These are phyloP conservation scores for Paralichthys olivaceus DNA, from an alignment of 2,113 vertebrate species.

Conservation along the genomic window DNA sequence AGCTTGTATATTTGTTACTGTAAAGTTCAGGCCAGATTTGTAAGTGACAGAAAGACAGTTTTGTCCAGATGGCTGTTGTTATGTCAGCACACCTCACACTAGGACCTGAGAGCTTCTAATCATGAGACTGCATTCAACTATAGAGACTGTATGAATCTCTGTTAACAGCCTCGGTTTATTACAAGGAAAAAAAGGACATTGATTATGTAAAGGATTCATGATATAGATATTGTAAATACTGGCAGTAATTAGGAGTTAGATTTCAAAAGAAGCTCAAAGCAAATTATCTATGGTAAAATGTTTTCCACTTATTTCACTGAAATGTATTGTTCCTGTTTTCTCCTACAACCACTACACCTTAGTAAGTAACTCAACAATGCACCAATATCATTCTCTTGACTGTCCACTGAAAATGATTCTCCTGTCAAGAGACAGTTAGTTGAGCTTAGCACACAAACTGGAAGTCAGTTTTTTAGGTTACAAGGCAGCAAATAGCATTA, in stretches of 20 bases:
- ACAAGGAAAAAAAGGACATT: background rate
- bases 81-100: slow-evolving; percentile 50
- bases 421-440: background rate
- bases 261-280: too few relatives aligned
- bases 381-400: background rate
- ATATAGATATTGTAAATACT: too few relatives aligned
- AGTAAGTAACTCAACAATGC: background rate
- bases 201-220: too few relatives aligned
- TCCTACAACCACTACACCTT: too few relatives aligned
- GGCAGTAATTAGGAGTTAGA: too few relatives aligned
- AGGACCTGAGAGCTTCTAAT: slow-evolving; percentile 25
- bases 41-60: slow-evolving; percentile 53
- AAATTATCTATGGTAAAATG: too few relatives aligned
- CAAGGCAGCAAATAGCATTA: too few relatives aligned
- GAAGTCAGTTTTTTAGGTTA: too few relatives aligned
- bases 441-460: background rate
- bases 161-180: background rate
- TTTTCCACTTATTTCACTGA: too few relatives aligned
- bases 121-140: background rate
- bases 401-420: background rate
- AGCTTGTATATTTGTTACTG: slow-evolving; percentile 65
- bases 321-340: too few relatives aligned
- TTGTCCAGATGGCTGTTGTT: slow-evolving; percentile 69
- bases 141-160: slow-evolving; percentile 1
- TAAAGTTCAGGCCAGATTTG: slow-evolving; percentile 66